Conservation (phyloP, 2,113 vertebrate genomes). For the Columbina picui region DNA sequence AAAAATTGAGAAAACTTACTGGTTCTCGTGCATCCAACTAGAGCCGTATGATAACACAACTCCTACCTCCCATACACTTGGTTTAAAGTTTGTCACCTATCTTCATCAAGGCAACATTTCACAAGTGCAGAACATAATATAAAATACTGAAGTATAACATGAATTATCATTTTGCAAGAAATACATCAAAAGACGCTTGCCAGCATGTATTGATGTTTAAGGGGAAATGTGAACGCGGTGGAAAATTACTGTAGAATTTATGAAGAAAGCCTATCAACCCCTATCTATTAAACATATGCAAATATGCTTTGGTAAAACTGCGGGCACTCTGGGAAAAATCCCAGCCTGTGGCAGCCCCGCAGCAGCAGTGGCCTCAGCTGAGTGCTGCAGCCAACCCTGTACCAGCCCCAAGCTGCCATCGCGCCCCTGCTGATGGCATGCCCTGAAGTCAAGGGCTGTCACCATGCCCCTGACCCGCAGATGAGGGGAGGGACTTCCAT, state of each 20-base stretch:
- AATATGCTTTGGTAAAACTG: neutral
- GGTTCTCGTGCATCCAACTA: neutral
- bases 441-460: neutral
- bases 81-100: neutral
- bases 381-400: no score
- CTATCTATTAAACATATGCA: neutral
- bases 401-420: neutral
- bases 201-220: neutral
- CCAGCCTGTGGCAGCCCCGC: neutral
- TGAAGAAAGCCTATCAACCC: neutral
- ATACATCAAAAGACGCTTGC: neutral
- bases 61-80: neutral
- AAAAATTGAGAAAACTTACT: neutral
- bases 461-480: neutral
- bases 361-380: neutral
- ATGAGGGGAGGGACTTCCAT: rapidly evolving
- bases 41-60: neutral
- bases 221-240: neutral
- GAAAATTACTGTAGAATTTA: neutral
- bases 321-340: neutral
- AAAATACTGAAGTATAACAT: no score
- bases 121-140: neutral
- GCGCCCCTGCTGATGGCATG: rapidly evolving
- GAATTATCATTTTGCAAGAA: neutral
- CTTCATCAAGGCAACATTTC: neutral